Base-by-base conservation (phyloP, 2,888 invertebrate species). In the Hypolimnas misippus region DNA sequence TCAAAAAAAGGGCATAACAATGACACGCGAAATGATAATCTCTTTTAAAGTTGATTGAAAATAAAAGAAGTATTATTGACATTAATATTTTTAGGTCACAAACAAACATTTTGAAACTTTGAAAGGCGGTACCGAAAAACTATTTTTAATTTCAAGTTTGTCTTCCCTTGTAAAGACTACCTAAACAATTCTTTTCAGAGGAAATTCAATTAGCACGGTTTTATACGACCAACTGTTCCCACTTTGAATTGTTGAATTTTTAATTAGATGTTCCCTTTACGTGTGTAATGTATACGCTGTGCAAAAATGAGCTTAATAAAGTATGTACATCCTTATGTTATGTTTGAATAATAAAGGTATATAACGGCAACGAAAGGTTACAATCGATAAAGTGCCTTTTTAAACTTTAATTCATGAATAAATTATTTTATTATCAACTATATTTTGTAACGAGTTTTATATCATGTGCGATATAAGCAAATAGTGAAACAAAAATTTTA, bases 171-270 rank as follows among this genome's bases (percentile, higher is more conserved):
- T 44, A 38, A 49, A 29, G 46, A 49, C 16, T n/a, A n/a, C n/a
- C n/a, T 60, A 44, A 38, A 60, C 38, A 54, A 19, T 54, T 49
- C 29, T 60, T 46, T 60, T 35, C 53, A 54, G 33, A 60, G 53
- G 46, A 21, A 60, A 60, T 60, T 54, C 46, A 59, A 59, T 53
- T 53, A 54, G 44, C 16, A 25, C 35, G 29, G 33, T 49, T 54
- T 46, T 59, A 53, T 52, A 53, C 59, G 35, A 53, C 25, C 53
- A 25, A 35, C 59, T 46, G 59, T 54, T 59, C 59, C 53, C 53
- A 53, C 25, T 59, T 46, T 59, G 53, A 59, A 59, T 17, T 46
- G 42, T 35, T 59, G 46, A 53, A 60, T 54, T 54, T 54, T 60
- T 60, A 46, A 60, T 60, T 60, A 19, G 35, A 54, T n/a, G 25